phyloP scores from a whole-genome alignment of 2,888 invertebrate genomes.

The Agrotis segetum region DNA sequence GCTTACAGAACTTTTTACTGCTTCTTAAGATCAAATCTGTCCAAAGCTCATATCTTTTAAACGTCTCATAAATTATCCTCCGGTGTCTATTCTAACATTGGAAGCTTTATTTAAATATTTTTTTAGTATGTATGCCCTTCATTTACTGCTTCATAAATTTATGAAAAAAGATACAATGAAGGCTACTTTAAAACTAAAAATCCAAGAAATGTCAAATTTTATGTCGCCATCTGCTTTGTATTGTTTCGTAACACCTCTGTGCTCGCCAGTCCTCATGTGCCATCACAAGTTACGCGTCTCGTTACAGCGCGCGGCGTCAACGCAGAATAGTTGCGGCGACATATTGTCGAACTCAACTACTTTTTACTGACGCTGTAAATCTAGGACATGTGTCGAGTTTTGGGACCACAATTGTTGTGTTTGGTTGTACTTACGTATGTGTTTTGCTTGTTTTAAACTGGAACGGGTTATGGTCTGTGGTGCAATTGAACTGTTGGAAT shows the following conservation, averaged over 20 bases:
- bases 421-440: not conserved
- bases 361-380: slow-evolving; percentile 73
- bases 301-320: slow-evolving; percentile 64
- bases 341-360: slow-evolving; percentile 72
- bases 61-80: no score
- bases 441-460: slow-evolving; percentile 6
- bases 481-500: no score
- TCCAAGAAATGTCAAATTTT: not conserved
- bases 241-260: slow-evolving; percentile 47
- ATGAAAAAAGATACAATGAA: not conserved
- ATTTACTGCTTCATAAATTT: not conserved
- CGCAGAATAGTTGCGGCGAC: slow-evolving; percentile 67
- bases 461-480: no score
- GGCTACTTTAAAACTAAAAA: no score
- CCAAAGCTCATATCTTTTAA: no score
- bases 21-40: not conserved
- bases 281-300: slow-evolving; percentile 57
- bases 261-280: slow-evolving; percentile 48
- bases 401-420: slow-evolving; percentile 27
- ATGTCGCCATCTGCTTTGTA: not conserved
- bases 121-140: not conserved
- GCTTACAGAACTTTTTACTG: not conserved
- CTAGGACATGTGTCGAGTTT: slow-evolving; percentile 48
- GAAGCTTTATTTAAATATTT: not conserved
- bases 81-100: no score